Conservation (phyloP, 2,113 vertebrate genomes). For the Ancistrus triradiatus region DNA sequence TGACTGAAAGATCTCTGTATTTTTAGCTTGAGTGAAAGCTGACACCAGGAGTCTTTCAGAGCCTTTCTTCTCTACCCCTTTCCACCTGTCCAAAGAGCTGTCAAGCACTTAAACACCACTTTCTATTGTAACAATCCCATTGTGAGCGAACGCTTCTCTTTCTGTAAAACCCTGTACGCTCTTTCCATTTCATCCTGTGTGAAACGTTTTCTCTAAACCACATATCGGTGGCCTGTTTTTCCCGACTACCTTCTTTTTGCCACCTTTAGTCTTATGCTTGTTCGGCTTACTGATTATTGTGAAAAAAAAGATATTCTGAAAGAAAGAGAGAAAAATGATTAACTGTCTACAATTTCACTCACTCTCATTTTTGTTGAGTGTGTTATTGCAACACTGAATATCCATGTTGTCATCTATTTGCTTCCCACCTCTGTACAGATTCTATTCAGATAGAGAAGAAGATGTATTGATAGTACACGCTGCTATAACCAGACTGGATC, state of each 20-base stretch:
- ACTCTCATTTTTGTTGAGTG: neutral
- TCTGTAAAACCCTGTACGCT: slow-evolving; percentile 8
- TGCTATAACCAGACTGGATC: too few species aligned
- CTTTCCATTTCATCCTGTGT: neutral
- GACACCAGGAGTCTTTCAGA: slow-evolving; percentile 21
- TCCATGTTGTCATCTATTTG: neutral
- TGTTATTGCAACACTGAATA: neutral
- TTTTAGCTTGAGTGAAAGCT: slow-evolving; percentile 35
- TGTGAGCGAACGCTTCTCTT: slow-evolving; percentile 12
- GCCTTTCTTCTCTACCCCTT: slow-evolving; percentile 12
- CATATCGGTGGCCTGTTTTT: neutral
- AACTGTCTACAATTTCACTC: neutral
- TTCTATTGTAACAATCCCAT: slow-evolving; percentile 16
- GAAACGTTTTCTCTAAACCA: neutral
- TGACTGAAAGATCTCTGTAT: slow-evolving; percentile 17
- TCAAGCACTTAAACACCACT: slow-evolving; percentile 6
- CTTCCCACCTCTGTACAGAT: too few species aligned
- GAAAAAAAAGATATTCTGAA: neutral
- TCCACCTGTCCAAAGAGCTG: slow-evolving; percentile 28
- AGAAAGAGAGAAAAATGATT: neutral
- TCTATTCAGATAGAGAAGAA: too few species aligned
- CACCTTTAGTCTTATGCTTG: neutral
- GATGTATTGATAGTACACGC: too few species aligned
- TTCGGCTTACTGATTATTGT: neutral
- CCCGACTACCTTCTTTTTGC: neutral